Base-by-base conservation (phyloP, 2,888 invertebrate genomes). In the Archips crataeganus region DNA sequence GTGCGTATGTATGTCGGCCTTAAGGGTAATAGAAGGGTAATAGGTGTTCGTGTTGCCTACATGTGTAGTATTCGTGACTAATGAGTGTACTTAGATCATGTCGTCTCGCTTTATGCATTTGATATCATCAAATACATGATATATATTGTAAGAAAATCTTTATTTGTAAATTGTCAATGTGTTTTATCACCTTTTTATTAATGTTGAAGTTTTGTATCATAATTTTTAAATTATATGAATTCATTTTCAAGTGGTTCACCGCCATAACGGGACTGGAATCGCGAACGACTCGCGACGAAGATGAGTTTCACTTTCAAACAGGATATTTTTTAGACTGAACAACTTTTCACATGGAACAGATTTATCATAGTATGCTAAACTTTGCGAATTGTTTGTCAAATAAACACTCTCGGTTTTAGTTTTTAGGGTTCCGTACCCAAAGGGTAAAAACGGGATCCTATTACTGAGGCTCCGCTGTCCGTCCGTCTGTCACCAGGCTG, bases 21-120 rank as follows among this genome's bases (percentile, higher is more conserved):
- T 61, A 68, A 39, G 39, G 34, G 49, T 62, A 62, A 63, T 34
- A 70, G 47, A 68, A 39, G 39, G 34, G 49, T 62, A 62, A 63
- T 34, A 70, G 47, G 65, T 63, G 67, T 75, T 74, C 74, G 74
- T 74, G 76, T 78, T 75, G 74, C 79, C 79, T 79, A 79, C 73
- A 76, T 79, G 78, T 71, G 75, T 62, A 79, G 66, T 49, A 76
- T 72, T 61, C 75, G 78, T 79, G 76, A 79, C 79, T 76, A 74
- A 75, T 75, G 66, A 57, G 60, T 36, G n/a, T 45, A 59, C 68
- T 39, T 54, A 63, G 49, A 63, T 45, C 36, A 6, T 11, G n/a
- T 34, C 62, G 45, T 63, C 23, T 15, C 45, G 62, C 36, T 11
- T 45, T 65, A 36, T 36, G 51, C 11, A 9, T 47, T 63, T 47